Evolutionary conservation across 2,797 vertebrate genomes (phyloP).

Genomic region (Phylloscopus collybita): DNA sequence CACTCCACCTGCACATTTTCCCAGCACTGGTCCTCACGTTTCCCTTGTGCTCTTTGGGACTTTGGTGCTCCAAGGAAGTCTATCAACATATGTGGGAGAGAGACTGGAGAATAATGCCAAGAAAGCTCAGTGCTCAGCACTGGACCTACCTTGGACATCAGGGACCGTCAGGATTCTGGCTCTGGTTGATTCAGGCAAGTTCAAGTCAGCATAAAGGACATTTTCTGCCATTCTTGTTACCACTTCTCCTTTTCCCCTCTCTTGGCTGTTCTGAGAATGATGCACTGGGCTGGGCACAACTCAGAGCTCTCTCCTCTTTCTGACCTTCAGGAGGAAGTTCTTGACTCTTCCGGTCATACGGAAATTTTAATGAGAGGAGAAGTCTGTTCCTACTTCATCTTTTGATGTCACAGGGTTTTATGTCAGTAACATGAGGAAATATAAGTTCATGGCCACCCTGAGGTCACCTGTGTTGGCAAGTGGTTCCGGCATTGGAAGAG

Average conservation of each 20-base stretch:
- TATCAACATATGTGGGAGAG: too few relatives aligned
- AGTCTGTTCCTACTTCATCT: not conserved
- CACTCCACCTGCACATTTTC: not conserved
- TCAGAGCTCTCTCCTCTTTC: not conserved
- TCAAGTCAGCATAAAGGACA: not conserved
- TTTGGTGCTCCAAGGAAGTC: not conserved
- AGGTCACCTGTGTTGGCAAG: not conserved
- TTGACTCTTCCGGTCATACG: not conserved
- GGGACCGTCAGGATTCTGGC: not conserved
- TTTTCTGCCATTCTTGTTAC: conserved; percentile 17
- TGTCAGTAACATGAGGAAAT: not conserved
- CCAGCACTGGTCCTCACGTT: not conserved
- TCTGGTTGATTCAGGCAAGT: not conserved
- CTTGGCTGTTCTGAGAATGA: not conserved
- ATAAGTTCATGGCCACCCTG: rapidly evolving
- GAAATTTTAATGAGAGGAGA: not conserved
- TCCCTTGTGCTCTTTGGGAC: rapidly evolving
- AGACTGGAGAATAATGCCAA: not conserved
- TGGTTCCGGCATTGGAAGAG: not conserved
- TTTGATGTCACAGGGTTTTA: not conserved
- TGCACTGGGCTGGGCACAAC: rapidly evolving
- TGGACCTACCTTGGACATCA: conserved; percentile 5
- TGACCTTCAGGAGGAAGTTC: not conserved
- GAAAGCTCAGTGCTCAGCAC: not conserved
- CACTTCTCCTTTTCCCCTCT: not conserved